A percentile compares a stretch with the other conserved stretches of the same genome.
These are phyloP conservation scores for Hoplodrina blanda DNA, from an alignment of 2,888 invertebrate genomes.

Conservation along the genomic window DNA sequence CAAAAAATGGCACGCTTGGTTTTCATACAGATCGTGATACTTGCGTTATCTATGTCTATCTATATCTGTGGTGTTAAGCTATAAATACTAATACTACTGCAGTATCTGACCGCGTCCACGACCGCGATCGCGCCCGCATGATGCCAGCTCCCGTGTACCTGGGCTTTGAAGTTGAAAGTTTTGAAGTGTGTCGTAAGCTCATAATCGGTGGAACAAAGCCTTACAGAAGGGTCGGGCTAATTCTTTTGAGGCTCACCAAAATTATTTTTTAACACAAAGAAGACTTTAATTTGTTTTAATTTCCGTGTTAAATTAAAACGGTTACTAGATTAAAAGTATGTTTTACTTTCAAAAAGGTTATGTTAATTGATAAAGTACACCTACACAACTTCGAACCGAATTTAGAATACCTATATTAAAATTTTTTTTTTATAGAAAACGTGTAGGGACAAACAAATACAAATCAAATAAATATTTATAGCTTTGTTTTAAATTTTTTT, in stretches of 20 bases:
- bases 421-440: no score
- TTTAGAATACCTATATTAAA: background rate
- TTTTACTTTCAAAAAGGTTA: background rate
- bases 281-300: background rate
- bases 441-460: background rate
- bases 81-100: no score
- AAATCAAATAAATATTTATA: background rate
- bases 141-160: no score
- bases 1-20: no score
- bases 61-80: no score
- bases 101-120: no score
- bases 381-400: no score
- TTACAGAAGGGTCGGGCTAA: background rate
- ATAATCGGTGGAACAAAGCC: conserved; percentile 7
- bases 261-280: conserved; percentile 26
- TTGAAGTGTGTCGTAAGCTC: conserved; percentile 8
- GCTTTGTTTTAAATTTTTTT: background rate
- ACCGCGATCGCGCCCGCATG: no score
- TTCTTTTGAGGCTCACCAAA: conserved; percentile 22
- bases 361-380: background rate
- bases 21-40: no score
- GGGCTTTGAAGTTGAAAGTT: conserved; percentile 4
- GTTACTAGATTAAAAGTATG: background rate
- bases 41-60: no score
- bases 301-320: background rate